phyloP scores from a whole-genome alignment of 1,140 invertebrate species.

The Halesus radiatus region DNA sequence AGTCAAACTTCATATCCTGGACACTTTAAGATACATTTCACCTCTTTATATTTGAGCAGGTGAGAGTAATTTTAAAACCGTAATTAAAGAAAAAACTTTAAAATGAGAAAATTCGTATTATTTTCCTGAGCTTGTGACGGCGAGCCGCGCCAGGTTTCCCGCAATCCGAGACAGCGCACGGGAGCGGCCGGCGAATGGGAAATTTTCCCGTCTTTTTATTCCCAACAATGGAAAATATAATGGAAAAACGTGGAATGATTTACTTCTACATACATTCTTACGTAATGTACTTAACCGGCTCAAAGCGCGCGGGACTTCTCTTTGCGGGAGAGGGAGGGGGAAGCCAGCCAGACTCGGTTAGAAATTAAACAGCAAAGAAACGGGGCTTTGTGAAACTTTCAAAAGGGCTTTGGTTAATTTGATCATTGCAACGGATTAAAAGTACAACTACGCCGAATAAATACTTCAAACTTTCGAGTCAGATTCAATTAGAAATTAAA shows the following conservation, averaged over 20 bases:
- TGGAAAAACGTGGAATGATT: conserved; percentile 57
- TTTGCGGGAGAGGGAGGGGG: background rate
- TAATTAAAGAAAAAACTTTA: too few relatives aligned
- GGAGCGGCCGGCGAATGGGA: conserved; percentile 42
- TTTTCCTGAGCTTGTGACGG: background rate
- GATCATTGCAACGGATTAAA: too few relatives aligned
- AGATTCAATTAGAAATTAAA: too few relatives aligned
- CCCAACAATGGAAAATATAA: conserved; percentile 58
- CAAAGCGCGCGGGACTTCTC: conserved; percentile 15
- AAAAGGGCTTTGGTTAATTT: background rate
- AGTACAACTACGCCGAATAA: too few relatives aligned
- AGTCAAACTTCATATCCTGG: too few relatives aligned
- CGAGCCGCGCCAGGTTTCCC: conserved; percentile 18
- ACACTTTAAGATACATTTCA: too few relatives aligned
- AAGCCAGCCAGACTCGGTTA: background rate
- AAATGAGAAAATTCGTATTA: too few relatives aligned
- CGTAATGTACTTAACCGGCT: conserved; percentile 51
- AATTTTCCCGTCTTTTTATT: conserved; percentile 57
- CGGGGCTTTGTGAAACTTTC: background rate
- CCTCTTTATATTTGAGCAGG: too few relatives aligned
- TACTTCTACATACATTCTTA: conserved; percentile 54
- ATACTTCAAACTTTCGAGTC: too few relatives aligned
- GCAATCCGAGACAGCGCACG: conserved; percentile 36
- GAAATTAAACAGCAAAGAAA: conserved; percentile 24
- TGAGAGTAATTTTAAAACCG: too few relatives aligned